These are phyloP conservation scores for Ceratina australensis DNA, from an alignment of 1,140 invertebrate species.

Conservation along the genomic window DNA sequence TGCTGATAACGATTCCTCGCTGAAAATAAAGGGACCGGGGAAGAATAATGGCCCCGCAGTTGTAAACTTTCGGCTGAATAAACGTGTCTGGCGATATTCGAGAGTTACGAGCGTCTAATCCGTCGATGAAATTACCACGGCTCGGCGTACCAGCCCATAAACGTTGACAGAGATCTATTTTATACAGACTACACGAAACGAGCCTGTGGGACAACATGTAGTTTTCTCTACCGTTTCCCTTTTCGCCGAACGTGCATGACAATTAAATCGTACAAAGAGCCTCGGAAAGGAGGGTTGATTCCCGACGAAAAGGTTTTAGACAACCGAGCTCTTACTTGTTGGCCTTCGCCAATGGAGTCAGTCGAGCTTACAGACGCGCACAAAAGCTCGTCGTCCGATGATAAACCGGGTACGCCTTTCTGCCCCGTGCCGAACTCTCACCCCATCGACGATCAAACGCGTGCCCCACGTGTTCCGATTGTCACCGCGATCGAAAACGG, in stretches of 20 bases:
- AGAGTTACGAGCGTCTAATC: slow-evolving; percentile 19
- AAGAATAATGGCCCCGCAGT: slow-evolving; percentile 17
- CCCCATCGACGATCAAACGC: slow-evolving; percentile 21
- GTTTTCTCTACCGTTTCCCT: not conserved
- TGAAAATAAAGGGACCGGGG: slow-evolving; percentile 34
- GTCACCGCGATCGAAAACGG: slow-evolving; percentile 11
- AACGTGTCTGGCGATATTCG: slow-evolving; percentile 8
- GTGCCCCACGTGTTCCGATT: not conserved
- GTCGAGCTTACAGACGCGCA: slow-evolving; percentile 9
- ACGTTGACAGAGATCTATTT: too few species aligned
- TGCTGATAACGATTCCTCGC: slow-evolving; percentile 50
- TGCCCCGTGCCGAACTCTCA: not conserved
- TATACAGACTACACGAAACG: too few species aligned
- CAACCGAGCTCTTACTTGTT: not conserved
- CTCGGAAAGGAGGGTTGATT: not conserved
- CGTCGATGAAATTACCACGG: not conserved
- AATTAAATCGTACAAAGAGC: slow-evolving; percentile 18
- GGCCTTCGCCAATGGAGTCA: slow-evolving; percentile 23
- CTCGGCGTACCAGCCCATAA: not conserved
- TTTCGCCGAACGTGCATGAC: not conserved
- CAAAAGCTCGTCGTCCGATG: slow-evolving; percentile 7
- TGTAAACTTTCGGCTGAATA: slow-evolving; percentile 19
- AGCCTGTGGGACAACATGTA: too few species aligned
- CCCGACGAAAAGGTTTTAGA: slow-evolving; percentile 7
- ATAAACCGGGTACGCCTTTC: not conserved